Evolutionary conservation across 2,888 invertebrate genomes (phyloP).

Genomic region (Drosophila colorata): DNA sequence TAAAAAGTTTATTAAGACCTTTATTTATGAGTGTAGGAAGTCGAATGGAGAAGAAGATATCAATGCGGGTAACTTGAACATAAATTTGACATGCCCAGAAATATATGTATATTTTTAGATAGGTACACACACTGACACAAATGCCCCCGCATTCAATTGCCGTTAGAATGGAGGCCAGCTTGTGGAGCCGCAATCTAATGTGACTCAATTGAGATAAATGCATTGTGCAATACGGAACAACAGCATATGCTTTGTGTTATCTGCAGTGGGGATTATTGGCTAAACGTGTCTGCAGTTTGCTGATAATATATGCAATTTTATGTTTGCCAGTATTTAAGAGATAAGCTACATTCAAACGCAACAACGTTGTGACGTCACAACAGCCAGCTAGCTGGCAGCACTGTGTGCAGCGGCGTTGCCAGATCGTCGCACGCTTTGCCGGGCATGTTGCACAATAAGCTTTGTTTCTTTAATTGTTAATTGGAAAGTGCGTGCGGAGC

Average conservation of each 20-base stretch:
- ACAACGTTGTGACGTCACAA: conserved; percentile 27
- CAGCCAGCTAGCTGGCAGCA: conserved; percentile 30
- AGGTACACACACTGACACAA: background rate
- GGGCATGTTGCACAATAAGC: conserved; percentile 50
- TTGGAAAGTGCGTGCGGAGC: conserved; percentile 44
- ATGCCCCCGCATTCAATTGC: conserved; percentile 23
- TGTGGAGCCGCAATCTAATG: conserved; percentile 10
- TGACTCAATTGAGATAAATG: conserved; percentile 39
- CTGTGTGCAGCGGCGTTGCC: conserved; percentile 30
- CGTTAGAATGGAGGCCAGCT: conserved; percentile 8
- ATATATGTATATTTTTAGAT: background rate
- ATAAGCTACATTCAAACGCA: conserved; percentile 19
- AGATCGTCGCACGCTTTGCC: conserved; percentile 8
- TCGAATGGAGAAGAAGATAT: background rate
- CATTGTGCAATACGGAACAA: conserved; percentile 20
- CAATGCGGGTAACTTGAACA: background rate
- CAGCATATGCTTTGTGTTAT: conserved; percentile 16
- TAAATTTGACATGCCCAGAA: background rate
- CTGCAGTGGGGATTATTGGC: conserved; percentile 7
- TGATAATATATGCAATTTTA: background rate
- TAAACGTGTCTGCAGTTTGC: conserved; percentile 8
- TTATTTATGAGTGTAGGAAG: background rate
- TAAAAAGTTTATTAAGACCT: background rate
- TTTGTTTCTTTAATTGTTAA: conserved; percentile 28
- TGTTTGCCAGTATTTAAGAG: background rate